phyloP scores from a whole-genome alignment of 1,140 invertebrate species.

The Harpegnathos saltator region DNA sequence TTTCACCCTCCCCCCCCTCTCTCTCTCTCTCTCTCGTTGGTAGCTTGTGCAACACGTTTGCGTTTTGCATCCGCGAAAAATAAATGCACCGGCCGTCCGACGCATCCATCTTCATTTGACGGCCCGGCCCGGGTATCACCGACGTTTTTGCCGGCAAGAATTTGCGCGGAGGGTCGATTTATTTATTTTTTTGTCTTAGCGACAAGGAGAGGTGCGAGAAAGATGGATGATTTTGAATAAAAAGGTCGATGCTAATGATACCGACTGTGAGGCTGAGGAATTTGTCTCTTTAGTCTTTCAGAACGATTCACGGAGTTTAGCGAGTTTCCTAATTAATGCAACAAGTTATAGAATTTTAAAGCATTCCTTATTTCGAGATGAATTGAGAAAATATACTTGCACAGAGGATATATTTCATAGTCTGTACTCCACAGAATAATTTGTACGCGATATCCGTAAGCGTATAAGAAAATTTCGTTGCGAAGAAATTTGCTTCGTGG shows the following conservation, averaged over 20 bases:
- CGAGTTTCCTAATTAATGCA: not conserved
- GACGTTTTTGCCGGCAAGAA: conserved; percentile 39
- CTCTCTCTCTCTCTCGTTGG: not conserved
- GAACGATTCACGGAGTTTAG: not conserved
- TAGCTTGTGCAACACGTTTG: not conserved
- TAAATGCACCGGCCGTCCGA: conserved; percentile 15
- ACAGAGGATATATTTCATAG: not conserved
- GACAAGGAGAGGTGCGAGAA: conserved; percentile 3
- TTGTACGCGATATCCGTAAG: not conserved
- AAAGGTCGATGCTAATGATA: conserved; percentile 35
- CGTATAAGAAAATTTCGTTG: not conserved
- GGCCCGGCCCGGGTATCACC: conserved; percentile 15
- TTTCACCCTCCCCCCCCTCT: not conserved
- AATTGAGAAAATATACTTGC: too few species aligned
- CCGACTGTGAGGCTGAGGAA: not conserved
- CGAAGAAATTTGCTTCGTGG: too few species aligned
- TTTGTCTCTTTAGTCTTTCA: not conserved
- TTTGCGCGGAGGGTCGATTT: conserved; percentile 10
- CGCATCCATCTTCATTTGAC: conserved; percentile 47
- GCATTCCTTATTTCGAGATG: too few species aligned
- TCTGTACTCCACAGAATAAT: not conserved
- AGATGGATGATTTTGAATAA: conserved; percentile 29
- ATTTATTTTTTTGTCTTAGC: conserved; percentile 29
- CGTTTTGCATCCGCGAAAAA: conserved; percentile 31
- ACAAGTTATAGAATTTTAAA: too few species aligned